phyloP scores from a whole-genome alignment of 2,113 vertebrate genomes.

The Zosterops japonicus region DNA sequence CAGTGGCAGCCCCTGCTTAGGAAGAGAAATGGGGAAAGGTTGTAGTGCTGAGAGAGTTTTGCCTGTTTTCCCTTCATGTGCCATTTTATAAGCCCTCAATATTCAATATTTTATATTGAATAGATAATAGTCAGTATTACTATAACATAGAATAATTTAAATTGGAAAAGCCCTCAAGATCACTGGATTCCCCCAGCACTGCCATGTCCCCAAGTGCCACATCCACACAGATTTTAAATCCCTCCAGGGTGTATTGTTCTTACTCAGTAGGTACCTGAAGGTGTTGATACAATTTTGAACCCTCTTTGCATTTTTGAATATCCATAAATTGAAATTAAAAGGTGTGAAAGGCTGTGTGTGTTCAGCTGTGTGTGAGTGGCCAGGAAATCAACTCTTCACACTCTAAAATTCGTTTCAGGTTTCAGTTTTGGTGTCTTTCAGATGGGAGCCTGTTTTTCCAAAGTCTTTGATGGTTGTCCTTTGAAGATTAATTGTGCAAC shows the following conservation, averaged over 20 bases:
- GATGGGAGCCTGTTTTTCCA: constrained; percentile 99
- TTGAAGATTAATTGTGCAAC: constrained; percentile 98
- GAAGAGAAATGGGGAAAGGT: background rate
- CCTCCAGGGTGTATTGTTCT: background rate
- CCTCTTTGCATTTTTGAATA: background rate
- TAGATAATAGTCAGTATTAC: background rate
- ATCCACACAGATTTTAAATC: background rate
- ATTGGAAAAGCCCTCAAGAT: background rate
- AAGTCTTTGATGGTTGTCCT: constrained; percentile 98
- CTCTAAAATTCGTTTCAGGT: background rate
- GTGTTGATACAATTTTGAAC: background rate
- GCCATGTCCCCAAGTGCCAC: background rate
- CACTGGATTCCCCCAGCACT: background rate
- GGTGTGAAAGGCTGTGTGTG: background rate
- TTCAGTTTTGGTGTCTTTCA: constrained; percentile 63
- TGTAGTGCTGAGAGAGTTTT: background rate
- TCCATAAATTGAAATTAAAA: background rate
- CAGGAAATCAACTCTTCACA: background rate
- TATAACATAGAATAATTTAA: background rate
- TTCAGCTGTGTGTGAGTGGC: background rate
- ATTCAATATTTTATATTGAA: background rate
- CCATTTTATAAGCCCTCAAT: background rate
- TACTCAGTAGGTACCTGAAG: background rate
- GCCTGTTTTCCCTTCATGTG: background rate
- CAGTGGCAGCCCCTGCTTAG: background rate